Conservation (phyloP, 2,113 vertebrate species). For the Cyanistes caeruleus region DNA sequence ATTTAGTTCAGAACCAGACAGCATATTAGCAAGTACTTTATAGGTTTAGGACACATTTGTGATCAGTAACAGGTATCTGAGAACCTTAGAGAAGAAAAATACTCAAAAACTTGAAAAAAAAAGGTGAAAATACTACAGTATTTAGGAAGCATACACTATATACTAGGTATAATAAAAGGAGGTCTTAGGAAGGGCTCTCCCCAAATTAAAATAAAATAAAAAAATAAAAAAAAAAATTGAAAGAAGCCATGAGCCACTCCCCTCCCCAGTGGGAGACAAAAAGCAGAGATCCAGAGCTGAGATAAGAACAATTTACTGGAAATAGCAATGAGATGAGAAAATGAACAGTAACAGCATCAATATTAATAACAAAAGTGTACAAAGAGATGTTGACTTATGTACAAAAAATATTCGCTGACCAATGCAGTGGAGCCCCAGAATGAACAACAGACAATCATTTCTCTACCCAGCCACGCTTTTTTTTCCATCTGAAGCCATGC, state of each 20-base stretch:
- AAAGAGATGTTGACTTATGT: accelerated
- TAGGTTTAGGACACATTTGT: neutral
- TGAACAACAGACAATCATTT: neutral
- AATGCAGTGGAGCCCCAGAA: neutral
- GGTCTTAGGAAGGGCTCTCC: neutral
- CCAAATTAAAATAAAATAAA: neutral
- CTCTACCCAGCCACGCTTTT: neutral
- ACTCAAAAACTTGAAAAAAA: neutral
- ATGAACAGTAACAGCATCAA: accelerated
- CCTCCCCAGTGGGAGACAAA: neutral
- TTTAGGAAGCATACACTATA: neutral
- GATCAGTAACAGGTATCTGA: neutral
- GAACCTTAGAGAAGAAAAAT: neutral
- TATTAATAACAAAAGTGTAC: neutral
- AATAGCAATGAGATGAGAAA: neutral
- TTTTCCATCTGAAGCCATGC: neutral
- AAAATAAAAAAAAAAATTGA: no score
- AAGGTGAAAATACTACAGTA: neutral
- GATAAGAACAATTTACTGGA: neutral
- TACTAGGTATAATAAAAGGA: neutral
- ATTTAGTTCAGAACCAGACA: neutral
- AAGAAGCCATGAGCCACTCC: accelerated
- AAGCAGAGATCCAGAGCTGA: neutral
- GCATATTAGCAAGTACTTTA: neutral
- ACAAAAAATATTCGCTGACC: neutral